Base-by-base conservation (phyloP, 1,140 invertebrate species). In the Maniola jurtina region DNA sequence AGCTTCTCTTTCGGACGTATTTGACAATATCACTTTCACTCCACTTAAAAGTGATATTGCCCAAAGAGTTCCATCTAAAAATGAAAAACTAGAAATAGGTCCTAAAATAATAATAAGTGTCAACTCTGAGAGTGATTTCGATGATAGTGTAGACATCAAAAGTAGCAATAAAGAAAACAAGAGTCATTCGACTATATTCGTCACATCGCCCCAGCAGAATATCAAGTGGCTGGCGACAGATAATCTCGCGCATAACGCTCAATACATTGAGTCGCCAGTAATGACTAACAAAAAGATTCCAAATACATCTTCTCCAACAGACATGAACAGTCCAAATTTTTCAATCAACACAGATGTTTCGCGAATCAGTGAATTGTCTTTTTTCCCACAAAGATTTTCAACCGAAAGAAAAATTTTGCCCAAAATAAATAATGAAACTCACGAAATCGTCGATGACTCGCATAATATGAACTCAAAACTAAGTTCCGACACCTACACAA, bases 401-500 rank as follows among this genome's bases (percentile, higher is more conserved):
- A 92, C 90, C 6, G 91, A 92, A 74, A 80, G 75, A 59, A 92
- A 92, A 75, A 58, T 78, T 13, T 59, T 81, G 10, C 77, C 79
- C 0, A 89, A 83, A 79, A 60, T 82, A 5, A 80, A 86, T 63
- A 84, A 83, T 70, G 87, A 90, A 42, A 83, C 82, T 14, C 82
- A 88, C 42, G 83, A 89, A 36, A 66, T 88, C 9, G 71, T 83
- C 33, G 83, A 91, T 33, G 80, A 88, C 25, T 64, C 71, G 6
- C 25, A 25, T 25, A 76, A 83, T 55, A 55, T 34, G 13, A 55
- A 55, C 59, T 10, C 66, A 1, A 87, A 82, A 79, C 60, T 89
- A 8, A 84, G 80, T 73, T 90, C 90, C 0, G 91, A 91, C 60
- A 92, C 90, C 9, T 92, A 81, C 60, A 90, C 87, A 6, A 92